phyloP scores from a whole-genome alignment of 2,888 invertebrate species.

The Philaethria dido region DNA sequence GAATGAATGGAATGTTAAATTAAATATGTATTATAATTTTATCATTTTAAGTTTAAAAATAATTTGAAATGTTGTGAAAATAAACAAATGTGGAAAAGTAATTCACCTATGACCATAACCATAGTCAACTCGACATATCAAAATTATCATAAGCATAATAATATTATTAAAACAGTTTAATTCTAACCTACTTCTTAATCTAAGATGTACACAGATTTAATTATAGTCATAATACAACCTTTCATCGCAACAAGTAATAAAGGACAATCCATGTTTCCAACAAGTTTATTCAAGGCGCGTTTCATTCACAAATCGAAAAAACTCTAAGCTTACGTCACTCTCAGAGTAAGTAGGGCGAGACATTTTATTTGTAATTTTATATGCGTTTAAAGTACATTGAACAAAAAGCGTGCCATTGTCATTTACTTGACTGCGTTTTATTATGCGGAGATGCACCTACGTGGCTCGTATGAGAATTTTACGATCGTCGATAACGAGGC shows the following conservation, averaged over 20 bases:
- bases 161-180: too few species aligned
- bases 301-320: constrained; percentile 36
- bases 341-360: constrained; percentile 54
- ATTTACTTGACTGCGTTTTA: constrained; percentile 35
- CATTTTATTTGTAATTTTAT: constrained; percentile 33
- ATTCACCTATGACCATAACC: too few species aligned
- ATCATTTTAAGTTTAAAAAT: too few species aligned
- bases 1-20: too few species aligned
- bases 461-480: constrained; percentile 27
- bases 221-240: neutral
- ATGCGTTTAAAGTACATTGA: constrained; percentile 32
- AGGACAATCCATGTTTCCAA: constrained; percentile 6
- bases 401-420: constrained; percentile 41
- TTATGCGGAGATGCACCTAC: constrained; percentile 27
- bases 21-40: too few species aligned
- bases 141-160: too few species aligned
- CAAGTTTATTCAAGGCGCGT: constrained; percentile 29
- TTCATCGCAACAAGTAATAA: neutral
- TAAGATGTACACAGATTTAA: neutral
- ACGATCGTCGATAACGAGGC: constrained; percentile 21
- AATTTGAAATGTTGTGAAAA: too few species aligned
- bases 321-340: constrained; percentile 40
- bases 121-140: too few species aligned
- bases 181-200: neutral
- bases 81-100: too few species aligned